Conservation (phyloP, 1,140 invertebrate genomes). For the Drosophila teissieri region DNA sequence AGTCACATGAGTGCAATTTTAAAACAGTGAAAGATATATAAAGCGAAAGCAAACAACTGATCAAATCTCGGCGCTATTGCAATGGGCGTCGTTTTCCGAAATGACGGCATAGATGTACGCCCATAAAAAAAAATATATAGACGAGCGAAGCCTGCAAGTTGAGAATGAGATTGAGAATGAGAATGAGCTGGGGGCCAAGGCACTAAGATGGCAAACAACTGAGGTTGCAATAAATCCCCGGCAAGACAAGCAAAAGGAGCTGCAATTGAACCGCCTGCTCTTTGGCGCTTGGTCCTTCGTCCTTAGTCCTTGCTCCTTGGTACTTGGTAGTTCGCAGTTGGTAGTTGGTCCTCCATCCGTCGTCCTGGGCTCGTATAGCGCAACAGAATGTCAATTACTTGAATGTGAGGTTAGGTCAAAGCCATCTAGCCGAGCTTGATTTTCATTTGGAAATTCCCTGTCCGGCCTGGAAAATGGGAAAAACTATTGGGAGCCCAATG, state of each 20-base stretch:
- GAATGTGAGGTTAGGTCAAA: constrained; percentile 59
- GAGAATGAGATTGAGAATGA: not conserved
- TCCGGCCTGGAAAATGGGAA: not conserved
- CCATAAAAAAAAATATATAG: constrained; percentile 35
- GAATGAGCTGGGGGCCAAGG: constrained; percentile 16
- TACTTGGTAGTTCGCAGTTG: not conserved
- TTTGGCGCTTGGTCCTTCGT: constrained; percentile 6
- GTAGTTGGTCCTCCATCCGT: not conserved
- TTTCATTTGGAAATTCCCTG: constrained; percentile 48
- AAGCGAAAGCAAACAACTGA: constrained; percentile 61
- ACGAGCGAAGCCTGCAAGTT: constrained; percentile 21
- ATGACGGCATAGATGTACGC: constrained; percentile 51
- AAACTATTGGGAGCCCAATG: constrained; percentile 29
- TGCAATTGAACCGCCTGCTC: constrained; percentile 51
- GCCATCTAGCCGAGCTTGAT: constrained; percentile 37
- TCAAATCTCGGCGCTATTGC: constrained; percentile 59
- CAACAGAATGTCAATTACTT: constrained; percentile 65
- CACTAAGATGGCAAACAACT: constrained; percentile 53
- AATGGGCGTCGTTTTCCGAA: constrained; percentile 52
- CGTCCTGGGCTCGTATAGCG: constrained; percentile 49
- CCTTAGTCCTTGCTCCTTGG: not conserved
- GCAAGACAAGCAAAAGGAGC: constrained; percentile 47
- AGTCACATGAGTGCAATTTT: constrained; percentile 61
- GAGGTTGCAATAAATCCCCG: constrained; percentile 59
- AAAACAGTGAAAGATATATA: constrained; percentile 61